Evolutionary conservation across 2,797 vertebrate genomes (phyloP), one percentile per base, ranked within the genome.

Genomic region (Crenuchus spilurus): DNA sequence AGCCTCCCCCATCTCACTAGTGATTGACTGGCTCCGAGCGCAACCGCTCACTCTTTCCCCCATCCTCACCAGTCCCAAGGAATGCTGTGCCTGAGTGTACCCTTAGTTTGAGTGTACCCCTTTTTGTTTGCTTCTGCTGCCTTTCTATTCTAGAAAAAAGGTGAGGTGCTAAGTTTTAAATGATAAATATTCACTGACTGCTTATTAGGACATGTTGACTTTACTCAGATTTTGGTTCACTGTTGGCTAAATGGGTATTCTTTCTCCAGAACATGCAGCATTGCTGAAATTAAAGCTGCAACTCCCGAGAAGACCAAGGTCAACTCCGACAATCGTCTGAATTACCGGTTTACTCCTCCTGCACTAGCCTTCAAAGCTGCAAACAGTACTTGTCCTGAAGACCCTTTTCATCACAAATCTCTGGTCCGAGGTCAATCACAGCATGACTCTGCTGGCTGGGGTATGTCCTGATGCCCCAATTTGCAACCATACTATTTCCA

Each of bases 21-120:
- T 84, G 72, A 83, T 77, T 83, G 86, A 84, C 77, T 88, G 87
- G 76, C 82, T 90, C 83, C 72, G 84, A 78, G 54, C 82, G 75
- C 81, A 83, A 77, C 85, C 79, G 0, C 78, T 87, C 42, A 6
- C 76, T 80, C 84, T 89, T 46, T 85, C 87, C 77, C 80, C 87
- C 76, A 55, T 83, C 81, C 77, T 86, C 83, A 72, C 78, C 31
- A 88, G 82, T 62, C 78, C 81, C 14, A 81, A 76, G 83, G 82
- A 88, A 75, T 83, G 84, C 78, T 86, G 58, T 14, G 81, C 84
- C 78, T 89, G 84, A 90, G 54, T 44, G 68, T 10, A 82, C 70
- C 76, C 69, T 41, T 55, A 60, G 30, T 33, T 33, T 69, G 70
- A 74, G 85, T 66, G 8, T 13, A 61, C 70, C 57, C 72, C 61